Evolutionary conservation across 2,797 vertebrate genomes (phyloP).

Genomic region (Halcyon leucocephala): DNA sequence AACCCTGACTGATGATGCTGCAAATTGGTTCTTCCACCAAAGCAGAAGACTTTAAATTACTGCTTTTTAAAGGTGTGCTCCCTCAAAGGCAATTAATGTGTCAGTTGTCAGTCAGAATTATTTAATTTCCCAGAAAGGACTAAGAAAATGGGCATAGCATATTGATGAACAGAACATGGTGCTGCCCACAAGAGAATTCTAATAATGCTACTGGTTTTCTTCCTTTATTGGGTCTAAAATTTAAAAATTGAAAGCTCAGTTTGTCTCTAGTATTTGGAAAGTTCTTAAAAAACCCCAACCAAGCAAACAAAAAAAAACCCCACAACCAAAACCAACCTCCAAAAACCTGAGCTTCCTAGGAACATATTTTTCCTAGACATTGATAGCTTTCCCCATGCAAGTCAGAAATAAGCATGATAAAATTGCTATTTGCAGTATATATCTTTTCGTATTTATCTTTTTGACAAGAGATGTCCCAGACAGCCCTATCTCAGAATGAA

Average conservation of each 20-base stretch:
- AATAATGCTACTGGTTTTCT: not conserved
- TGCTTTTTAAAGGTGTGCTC: constrained; percentile 64
- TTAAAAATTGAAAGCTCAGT: not conserved
- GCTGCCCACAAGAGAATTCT: not conserved
- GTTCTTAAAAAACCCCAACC: not conserved
- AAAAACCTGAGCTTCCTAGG: not conserved
- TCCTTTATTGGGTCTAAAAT: not conserved
- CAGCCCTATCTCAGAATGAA: not conserved
- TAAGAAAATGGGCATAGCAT: constrained; percentile 27
- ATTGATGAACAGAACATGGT: constrained; percentile 20
- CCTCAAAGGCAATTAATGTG: constrained; percentile 69
- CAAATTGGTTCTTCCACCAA: constrained; percentile 62
- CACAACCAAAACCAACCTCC: not conserved
- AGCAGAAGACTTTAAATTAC: constrained; percentile 65
- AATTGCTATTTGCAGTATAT: not conserved
- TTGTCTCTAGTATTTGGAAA: not conserved
- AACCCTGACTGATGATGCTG: constrained; percentile 73
- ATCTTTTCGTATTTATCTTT: not conserved
- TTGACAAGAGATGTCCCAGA: not conserved
- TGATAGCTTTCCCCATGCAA: not conserved
- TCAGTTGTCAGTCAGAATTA: constrained; percentile 74
- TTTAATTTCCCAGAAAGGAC: constrained; percentile 58
- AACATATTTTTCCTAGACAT: not conserved
- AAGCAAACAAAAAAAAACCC: too few relatives aligned
- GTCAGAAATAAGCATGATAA: not conserved